Percentiles rank a stretch among this genome's conserved stretches.
Conservation (phyloP, 1,140 invertebrate species). For the Chionoecetes opilio region DNA sequence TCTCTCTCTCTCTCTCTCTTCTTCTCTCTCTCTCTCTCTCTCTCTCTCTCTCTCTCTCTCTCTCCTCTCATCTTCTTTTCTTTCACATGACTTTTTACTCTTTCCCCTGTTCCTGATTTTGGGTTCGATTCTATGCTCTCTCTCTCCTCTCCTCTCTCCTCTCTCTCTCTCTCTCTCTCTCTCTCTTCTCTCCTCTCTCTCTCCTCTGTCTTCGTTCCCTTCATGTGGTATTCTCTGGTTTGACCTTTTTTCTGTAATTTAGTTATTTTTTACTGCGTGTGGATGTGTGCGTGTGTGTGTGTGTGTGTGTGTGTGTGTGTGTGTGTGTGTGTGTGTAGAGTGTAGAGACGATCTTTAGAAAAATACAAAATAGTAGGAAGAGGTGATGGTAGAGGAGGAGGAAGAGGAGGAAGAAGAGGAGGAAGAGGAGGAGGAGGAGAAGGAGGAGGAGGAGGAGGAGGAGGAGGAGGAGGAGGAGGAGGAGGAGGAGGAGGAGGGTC, state of each 20-base stretch:
- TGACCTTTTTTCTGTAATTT: neutral
- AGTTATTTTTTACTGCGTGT: neutral
- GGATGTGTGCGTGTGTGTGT: neutral
- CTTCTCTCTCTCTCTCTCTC: neutral
- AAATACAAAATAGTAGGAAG: neutral
- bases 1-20: neutral
- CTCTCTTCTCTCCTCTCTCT: neutral
- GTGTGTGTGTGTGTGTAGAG: neutral
- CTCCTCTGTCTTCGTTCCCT: neutral
- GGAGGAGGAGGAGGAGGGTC: neutral
- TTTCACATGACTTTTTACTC: neutral
- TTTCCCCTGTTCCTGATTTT: neutral
- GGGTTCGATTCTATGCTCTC: neutral
- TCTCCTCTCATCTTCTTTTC: no score
- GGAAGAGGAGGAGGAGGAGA: neutral
- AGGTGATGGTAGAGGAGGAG: neutral
- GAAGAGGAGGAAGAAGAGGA: neutral
- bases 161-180: neutral
- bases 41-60: neutral
- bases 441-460: neutral
- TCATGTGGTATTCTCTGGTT: neutral
- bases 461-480: neutral
- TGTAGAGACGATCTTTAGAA: no score
- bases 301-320: neutral
- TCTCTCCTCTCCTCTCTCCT: neutral